These are phyloP conservation scores for Dendrocopos noguchii DNA, from an alignment of 2,113 vertebrate species.

Conservation along the genomic window DNA sequence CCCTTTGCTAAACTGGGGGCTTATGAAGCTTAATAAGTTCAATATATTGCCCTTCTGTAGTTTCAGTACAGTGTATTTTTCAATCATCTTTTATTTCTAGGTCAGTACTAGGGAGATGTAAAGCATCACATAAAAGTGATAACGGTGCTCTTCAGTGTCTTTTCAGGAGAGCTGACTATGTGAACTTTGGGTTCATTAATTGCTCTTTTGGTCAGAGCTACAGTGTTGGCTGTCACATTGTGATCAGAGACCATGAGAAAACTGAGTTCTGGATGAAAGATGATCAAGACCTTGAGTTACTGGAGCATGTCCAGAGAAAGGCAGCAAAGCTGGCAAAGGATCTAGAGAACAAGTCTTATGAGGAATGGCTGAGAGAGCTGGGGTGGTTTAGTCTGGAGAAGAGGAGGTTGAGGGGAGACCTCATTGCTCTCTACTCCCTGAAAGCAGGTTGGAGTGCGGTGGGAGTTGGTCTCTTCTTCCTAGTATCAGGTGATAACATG, in stretches of 20 bases:
- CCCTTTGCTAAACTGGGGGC: not conserved
- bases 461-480: too few relatives aligned
- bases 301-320: too few relatives aligned
- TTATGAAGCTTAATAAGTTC: not conserved
- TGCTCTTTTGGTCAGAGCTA: not conserved
- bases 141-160: not conserved
- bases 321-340: too few relatives aligned
- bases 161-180: not conserved
- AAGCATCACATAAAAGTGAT: not conserved
- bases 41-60: not conserved
- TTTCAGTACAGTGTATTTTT: not conserved
- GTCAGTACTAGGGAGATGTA: not conserved
- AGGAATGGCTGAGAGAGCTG: too few relatives aligned
- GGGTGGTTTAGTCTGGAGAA: too few relatives aligned
- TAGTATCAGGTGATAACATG: too few relatives aligned
- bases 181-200: not conserved
- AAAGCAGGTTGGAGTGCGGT: too few relatives aligned
- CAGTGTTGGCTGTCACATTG: not conserved
- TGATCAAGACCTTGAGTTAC: not conserved
- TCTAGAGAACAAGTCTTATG: too few relatives aligned
- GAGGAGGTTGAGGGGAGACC: too few relatives aligned
- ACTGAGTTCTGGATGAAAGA: slow-evolving; percentile 16
- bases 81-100: not conserved
- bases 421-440: too few relatives aligned
- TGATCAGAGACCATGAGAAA: slow-evolving; percentile 19